Evolutionary conservation across 2,888 invertebrate genomes (phyloP), one percentile per base, ranked within the genome.

Genomic region (Elaeidobius kamerunicus): DNA sequence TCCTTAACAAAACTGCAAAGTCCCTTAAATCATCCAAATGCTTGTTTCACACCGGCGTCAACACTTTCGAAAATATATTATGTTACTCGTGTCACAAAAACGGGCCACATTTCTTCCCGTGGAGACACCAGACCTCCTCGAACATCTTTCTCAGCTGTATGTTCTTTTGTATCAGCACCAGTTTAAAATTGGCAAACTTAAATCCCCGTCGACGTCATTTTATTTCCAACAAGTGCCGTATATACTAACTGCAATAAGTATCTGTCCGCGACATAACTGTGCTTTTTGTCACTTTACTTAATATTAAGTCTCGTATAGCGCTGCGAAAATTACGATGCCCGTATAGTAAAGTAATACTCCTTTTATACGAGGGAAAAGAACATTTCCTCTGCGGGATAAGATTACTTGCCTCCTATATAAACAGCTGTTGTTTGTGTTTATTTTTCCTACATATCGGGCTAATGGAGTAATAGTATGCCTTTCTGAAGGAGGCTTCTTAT

Each of bases 211-310:
- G 42, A 41, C 41, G 46, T 30, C 28, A 17, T 34, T 20, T 41
- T 39, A 47, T 46, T 52, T 34, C 28, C 47, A 53, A 52, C 56
- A 56, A 56, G 56, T 56, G 52, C 47, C 56, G 32, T 56, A 49
- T 56, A 49, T 45, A 56, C 48, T 43, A 40, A 47, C 23, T 47
- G 48, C 39, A 52, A 56, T 56, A 56, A 56, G 52, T 56, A 56
- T 44, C 56, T 52, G 56, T 56, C 56, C 48, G 35, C 43, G 45
- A 40, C 56, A 56, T 41, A 38, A 40, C 47, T 23, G 43, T 15
- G 20, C 50, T 56, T 56, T 52, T 49, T 52, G 49, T 56, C 52
- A 52, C 52, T 56, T 56, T 52, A 49, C 56, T 52, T 52, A 52
- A 56, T 56, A 56, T 52, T 49, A 48, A 56, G 48, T 52, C 45